Conservation (phyloP, 2,888 invertebrate genomes). For the Magallana nippona region DNA sequence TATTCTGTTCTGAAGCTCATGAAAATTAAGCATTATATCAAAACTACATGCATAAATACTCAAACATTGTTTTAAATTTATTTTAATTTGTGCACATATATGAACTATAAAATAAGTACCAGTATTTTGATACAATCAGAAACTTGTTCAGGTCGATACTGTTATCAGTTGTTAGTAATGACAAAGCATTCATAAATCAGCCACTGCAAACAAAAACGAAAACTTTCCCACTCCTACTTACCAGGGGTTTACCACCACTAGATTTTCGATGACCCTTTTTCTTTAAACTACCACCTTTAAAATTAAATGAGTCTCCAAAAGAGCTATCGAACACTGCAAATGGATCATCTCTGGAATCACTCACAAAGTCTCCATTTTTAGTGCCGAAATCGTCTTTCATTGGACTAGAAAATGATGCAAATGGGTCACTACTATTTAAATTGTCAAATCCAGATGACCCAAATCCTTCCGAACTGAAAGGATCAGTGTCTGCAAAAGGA, state of each 20-base stretch:
- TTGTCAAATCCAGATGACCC: constrained; percentile 38
- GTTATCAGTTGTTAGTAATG: background rate
- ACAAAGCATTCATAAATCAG: constrained; percentile 1
- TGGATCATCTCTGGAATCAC: constrained; percentile 53
- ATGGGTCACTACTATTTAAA: constrained; percentile 57
- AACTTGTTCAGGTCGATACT: background rate
- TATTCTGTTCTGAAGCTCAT: too few relatives aligned
- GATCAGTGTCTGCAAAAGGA: constrained; percentile 59
- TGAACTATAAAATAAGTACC: background rate
- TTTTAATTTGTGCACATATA: too few relatives aligned
- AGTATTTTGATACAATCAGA: constrained; percentile 1
- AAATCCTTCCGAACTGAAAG: constrained; percentile 46
- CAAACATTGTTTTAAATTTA: too few relatives aligned
- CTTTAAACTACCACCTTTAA: constrained; percentile 54
- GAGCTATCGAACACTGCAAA: constrained; percentile 65
- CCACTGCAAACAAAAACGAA: background rate
- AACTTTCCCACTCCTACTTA: constrained; percentile 36
- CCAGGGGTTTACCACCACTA: constrained; percentile 33
- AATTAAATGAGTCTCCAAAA: constrained; percentile 58
- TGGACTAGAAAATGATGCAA: constrained; percentile 58
- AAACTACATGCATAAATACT: too few relatives aligned
- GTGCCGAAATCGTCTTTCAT: constrained; percentile 14
- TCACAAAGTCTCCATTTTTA: constrained; percentile 40
- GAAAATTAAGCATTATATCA: too few relatives aligned
- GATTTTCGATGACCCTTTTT: constrained; percentile 45